Percentiles rank a stretch among this genome's conserved stretches.
These are phyloP conservation scores for Vulpes ferrilata DNA, from an alignment of 2,113 vertebrate species.

Conservation along the genomic window DNA sequence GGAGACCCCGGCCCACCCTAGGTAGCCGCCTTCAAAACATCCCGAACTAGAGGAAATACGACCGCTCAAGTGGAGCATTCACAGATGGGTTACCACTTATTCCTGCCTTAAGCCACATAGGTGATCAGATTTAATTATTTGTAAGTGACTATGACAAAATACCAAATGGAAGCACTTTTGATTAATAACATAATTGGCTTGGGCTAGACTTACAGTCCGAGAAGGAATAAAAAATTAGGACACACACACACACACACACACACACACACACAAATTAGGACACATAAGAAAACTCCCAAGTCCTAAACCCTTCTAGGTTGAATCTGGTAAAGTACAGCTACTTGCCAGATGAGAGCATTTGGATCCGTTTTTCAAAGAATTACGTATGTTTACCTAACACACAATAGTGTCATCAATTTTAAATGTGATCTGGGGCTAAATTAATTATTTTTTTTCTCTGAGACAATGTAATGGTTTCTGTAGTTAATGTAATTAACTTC, in stretches of 20 bases:
- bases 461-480: slow-evolving; percentile 21
- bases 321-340: not conserved
- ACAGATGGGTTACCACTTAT: not conserved
- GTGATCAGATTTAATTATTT: slow-evolving; percentile 50
- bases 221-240: slow-evolving; percentile 8
- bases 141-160: slow-evolving; percentile 19
- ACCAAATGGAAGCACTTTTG: slow-evolving; percentile 30
- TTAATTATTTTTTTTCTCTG: slow-evolving; percentile 62
- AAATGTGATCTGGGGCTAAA: slow-evolving; percentile 37
- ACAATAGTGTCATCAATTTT: slow-evolving; percentile 17
- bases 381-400: not conserved
- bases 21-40: not conserved
- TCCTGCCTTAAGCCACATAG: not conserved
- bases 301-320: not conserved
- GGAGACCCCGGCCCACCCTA: not conserved
- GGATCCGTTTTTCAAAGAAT: slow-evolving; percentile 10
- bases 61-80: not conserved
- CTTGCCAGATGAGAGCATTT: not conserved
- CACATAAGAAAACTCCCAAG: not conserved
- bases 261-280: not conserved
- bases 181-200: slow-evolving; percentile 51
- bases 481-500: slow-evolving; percentile 33
- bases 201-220: not conserved
- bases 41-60: not conserved
- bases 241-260: too few relatives aligned